Conservation (phyloP, 2,888 invertebrate genomes). For the Drosophila mayaguana region DNA sequence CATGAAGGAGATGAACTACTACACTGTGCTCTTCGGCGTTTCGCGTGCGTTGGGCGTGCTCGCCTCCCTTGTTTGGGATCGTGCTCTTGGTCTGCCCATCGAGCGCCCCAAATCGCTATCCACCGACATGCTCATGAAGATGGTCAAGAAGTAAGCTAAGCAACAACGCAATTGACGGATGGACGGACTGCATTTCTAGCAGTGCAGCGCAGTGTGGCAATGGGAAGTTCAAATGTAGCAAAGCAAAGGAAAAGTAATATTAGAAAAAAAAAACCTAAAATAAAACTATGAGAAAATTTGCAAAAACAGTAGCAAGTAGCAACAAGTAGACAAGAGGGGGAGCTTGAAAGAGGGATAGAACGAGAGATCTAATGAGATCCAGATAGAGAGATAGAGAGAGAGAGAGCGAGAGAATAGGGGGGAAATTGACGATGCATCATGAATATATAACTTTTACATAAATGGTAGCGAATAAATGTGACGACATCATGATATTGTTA, state of each 20-base stretch:
- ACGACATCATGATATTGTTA: constrained; percentile 32
- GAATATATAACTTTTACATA: constrained; percentile 9
- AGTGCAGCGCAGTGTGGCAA: constrained; percentile 22
- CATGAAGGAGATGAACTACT: constrained; percentile 95
- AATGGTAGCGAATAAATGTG: constrained; percentile 5
- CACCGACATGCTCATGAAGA: constrained; percentile 86
- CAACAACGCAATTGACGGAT: constrained; percentile 12
- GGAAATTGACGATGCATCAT: constrained; percentile 15
- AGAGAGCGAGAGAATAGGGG: not conserved
- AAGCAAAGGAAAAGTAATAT: constrained; percentile 20
- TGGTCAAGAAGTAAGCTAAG: constrained; percentile 82
- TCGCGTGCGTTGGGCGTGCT: constrained; percentile 94
- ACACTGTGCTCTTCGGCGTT: constrained; percentile 95
- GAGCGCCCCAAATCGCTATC: constrained; percentile 94
- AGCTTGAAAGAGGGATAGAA: not conserved
- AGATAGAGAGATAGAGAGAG: not conserved
- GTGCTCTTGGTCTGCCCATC: constrained; percentile 92
- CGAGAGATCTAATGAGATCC: not conserved
- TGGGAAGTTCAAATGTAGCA: constrained; percentile 48
- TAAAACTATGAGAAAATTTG: constrained; percentile 23
- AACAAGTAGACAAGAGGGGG: constrained; percentile 5
- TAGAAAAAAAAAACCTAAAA: constrained; percentile 15
- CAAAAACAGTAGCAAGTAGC: constrained; percentile 26
- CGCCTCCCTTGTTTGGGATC: constrained; percentile 92
- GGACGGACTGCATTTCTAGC: constrained; percentile 23